Evolutionary conservation across 1,140 invertebrate genomes (phyloP), one percentile per base, ranked within the genome.

Genomic region (Ridgeia piscesae): DNA sequence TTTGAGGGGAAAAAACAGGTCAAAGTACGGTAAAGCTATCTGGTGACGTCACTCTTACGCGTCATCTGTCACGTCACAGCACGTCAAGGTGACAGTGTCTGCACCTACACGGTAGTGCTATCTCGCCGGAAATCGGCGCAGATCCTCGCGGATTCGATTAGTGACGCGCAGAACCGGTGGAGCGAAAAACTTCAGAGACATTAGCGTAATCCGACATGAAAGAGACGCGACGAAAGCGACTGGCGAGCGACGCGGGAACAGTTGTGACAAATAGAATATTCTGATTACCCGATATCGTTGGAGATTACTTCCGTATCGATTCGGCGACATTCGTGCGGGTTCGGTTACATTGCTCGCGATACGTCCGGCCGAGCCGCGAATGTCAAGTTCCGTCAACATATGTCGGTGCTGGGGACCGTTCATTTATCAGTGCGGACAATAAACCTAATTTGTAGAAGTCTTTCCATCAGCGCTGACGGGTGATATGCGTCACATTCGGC

Each of bases 221-320:
- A 77, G 58, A 77, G 58, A 31, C 17, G 27, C 58, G 58, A 77
- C 58, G 58, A 77, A 77, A 77, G 58, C 58, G 58, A 21, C 58
- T 77, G 11, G 27, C 58, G 27, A 9, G 58, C 58, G 17, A 77
- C 58, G 58, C 58, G 58, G 58, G 58, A 77, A 77, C 58, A 77
- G 58, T 77, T 77, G 58, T 77, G 58, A 77, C 58, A 77, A 77
- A 77, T 77, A 77, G 58, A 77, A 77, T 77, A 77, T 77, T 77
- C 58, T 77, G 58, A 77, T 77, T 77, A 77, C 58, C 27, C 58
- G 58, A 77, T 77, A 77, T 77, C 58, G 58, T 77, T 77, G 58
- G 42, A 77, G 58, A 77, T 77, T 77, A 77, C 58, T 77, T 31
- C 58, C 58, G 58, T 17, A 77, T 77, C 58, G 58, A 77, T 77